A percentile compares a stretch with the other conserved stretches of the same genome.
phyloP scores from a whole-genome alignment of 1,140 invertebrate genomes.

The Ectropis grisescens region DNA sequence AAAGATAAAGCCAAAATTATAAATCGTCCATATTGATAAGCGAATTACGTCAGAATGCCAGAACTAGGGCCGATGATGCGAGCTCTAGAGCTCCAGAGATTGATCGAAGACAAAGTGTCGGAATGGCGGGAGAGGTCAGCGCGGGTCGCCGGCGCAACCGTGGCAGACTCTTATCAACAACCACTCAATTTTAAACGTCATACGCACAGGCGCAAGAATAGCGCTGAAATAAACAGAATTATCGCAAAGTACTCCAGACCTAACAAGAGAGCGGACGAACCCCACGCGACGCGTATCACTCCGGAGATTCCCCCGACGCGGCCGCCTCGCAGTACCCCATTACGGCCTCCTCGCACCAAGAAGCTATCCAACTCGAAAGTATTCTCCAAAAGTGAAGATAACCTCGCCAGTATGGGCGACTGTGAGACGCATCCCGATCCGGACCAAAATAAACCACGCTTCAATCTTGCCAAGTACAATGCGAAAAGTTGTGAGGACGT shows the following conservation, averaged over 20 bases:
- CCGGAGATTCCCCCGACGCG: slow-evolving; percentile 30
- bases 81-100: slow-evolving; percentile 53
- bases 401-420: slow-evolving; percentile 33
- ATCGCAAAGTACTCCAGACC: slow-evolving; percentile 63
- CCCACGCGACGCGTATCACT: slow-evolving; percentile 17
- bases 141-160: slow-evolving; percentile 51
- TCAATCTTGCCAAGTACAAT: slow-evolving; percentile 44
- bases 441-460: slow-evolving; percentile 15
- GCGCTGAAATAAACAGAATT: slow-evolving; percentile 65
- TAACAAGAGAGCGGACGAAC: slow-evolving; percentile 42
- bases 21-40: no score
- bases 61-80: slow-evolving; percentile 59
- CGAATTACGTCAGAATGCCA: slow-evolving; percentile 29
- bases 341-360: slow-evolving; percentile 44
- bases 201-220: slow-evolving; percentile 62
- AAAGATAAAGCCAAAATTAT: slow-evolving; percentile 13
- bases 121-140: slow-evolving; percentile 63
- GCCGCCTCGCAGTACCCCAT: slow-evolving; percentile 41
- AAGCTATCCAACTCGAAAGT: slow-evolving; percentile 36
- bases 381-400: slow-evolving; percentile 50
- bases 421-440: slow-evolving; percentile 37
- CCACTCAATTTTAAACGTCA: slow-evolving; percentile 61
- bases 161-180: slow-evolving; percentile 61
- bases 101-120: slow-evolving; percentile 62
- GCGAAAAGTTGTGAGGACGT: slow-evolving; percentile 57